Conservation (phyloP, 2,888 invertebrate genomes). For the Camptogramma bilineatum region DNA sequence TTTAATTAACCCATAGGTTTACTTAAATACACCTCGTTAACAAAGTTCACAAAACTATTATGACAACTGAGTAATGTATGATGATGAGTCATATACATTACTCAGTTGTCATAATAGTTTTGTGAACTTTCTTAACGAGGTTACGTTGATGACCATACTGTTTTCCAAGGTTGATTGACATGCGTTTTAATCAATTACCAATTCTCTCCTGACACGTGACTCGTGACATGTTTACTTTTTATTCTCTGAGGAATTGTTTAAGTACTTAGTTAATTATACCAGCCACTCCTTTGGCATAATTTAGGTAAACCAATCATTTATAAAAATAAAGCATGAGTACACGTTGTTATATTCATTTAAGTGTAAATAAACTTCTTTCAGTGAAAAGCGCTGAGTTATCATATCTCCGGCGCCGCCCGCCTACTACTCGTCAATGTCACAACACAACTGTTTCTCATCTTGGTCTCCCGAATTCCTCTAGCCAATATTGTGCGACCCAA, state of each 20-base stretch:
- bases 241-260: slow-evolving; percentile 8
- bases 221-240: slow-evolving; percentile 3
- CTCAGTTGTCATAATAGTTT: background rate
- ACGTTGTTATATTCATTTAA: background rate
- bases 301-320: background rate
- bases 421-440: slow-evolving; percentile 71
- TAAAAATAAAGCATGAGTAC: background rate
- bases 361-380: background rate
- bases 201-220: background rate
- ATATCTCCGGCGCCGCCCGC: slow-evolving; percentile 57
- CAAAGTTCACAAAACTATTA: slow-evolving; percentile 5
- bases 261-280: slow-evolving; percentile 13
- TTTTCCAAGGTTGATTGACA: slow-evolving; percentile 1
- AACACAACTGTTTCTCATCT: slow-evolving; percentile 61
- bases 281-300: slow-evolving; percentile 6
- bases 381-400: slow-evolving; percentile 14
- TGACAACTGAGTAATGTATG: background rate
- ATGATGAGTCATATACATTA: background rate
- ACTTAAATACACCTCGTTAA: background rate
- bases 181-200: slow-evolving; percentile 7
- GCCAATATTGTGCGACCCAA: slow-evolving; percentile 63
- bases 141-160: background rate
- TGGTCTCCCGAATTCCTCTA: slow-evolving; percentile 59
- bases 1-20: background rate
- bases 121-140: slow-evolving; percentile 4